Conservation (phyloP, 2,797 vertebrate species). For the Nyctibius grandis region DNA sequence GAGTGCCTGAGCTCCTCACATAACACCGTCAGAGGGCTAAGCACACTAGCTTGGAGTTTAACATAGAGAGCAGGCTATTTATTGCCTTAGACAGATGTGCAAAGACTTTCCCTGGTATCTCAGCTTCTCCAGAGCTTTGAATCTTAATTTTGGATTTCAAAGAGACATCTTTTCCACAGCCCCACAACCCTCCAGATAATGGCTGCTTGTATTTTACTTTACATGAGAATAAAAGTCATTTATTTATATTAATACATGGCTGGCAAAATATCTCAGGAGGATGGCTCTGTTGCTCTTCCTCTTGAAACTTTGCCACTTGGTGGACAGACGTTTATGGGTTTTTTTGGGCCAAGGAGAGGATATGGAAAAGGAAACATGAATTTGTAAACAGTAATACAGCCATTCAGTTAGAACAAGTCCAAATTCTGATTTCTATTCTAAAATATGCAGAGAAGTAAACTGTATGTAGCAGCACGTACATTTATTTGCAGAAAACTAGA, state of each 20-base stretch:
- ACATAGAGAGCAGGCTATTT: neutral
- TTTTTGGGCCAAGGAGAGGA: neutral
- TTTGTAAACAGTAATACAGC: neutral
- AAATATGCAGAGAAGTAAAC: neutral
- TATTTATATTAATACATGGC: neutral
- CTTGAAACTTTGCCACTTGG: neutral
- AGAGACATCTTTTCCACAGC: neutral
- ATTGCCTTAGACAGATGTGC: neutral
- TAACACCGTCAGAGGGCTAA: neutral
- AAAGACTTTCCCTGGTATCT: neutral
- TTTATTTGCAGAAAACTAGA: neutral
- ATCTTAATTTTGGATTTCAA: neutral
- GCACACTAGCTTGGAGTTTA: neutral
- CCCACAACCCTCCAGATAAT: neutral
- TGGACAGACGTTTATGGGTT: neutral
- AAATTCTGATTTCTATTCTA: neutral
- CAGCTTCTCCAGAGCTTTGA: neutral
- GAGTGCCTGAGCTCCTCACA: neutral
- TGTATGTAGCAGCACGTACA: rapidly evolving
- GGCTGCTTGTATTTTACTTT: neutral
- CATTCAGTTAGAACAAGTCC: neutral
- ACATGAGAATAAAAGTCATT: neutral
- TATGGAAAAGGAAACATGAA: neutral
- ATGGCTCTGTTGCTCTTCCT: neutral
- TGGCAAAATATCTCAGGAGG: neutral